Base-by-base conservation (phyloP, 1,140 invertebrate genomes). In the Olivierus martensii region DNA sequence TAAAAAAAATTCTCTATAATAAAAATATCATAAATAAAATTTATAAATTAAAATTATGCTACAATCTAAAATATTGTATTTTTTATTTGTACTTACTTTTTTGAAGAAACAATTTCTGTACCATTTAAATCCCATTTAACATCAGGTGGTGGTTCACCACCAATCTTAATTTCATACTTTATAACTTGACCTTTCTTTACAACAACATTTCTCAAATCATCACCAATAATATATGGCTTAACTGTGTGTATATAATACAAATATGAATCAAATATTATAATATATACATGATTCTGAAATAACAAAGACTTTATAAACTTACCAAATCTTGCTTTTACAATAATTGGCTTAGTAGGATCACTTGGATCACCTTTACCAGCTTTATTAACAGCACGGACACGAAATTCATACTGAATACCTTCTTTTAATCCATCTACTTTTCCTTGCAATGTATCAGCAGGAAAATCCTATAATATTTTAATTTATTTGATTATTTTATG, bases 401-500 rank as follows among this genome's bases (percentile, higher is more conserved):
- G 77, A 72, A 98, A 99, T 73, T 97, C 90, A 63, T 99, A 99
- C 57, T 91, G 86, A 50, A 81, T 80, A 17, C 90, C 91, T 77
- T 98, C 93, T 65, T 92, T 91, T 11, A 99, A 74, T 9, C 87
- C 86, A 62, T 85, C 82, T 45, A 94, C 82, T 1, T 85, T 90
- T 9, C 79, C 84, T 49, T 75, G 66, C 2, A 80, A 75, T 12
- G 80, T 73, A 62, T 89, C 83, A 4, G 83, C 85, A 21, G 81
- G 75, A 37, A 91, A 79, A 64, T 84, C 80, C 62, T 59, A 46
- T 43, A 56, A 19, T 43, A 18, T 43, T 43, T 43, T 3, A 43
- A 43, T 18, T 43, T 3, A 43, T 21, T 43, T 39, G 12, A 39
- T 12, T 18, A 43, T 43, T 3, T 43, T 43, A 43, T 21, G 3